Base-by-base conservation (phyloP, 2,797 vertebrate genomes). In the Sibirionetta formosa region DNA sequence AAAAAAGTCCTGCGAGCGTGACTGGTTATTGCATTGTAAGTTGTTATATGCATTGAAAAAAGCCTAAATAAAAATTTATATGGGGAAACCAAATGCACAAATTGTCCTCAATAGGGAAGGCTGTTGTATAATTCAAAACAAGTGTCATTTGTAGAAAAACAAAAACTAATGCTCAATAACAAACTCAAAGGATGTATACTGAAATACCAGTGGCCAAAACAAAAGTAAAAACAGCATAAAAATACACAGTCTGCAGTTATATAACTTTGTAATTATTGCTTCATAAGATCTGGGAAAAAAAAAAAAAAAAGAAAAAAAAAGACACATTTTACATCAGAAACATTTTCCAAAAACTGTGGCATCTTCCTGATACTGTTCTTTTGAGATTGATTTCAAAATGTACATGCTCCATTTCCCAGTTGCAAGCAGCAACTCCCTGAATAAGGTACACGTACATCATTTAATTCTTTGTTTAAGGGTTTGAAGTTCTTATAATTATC, bases 201-300 rank as follows among this genome's bases (percentile, higher is more conserved):
- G 51, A 79, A 90, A 87, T 44, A 89, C 2, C 17, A 79, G 35
- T 14, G 44, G 7, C 16, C 12, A 78, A 86, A 38, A 71, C 5
- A 81, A 92, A 78, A 53, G 19, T 70, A 81, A 91, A 90, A 82
- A 82, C 31, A 84, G 22, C 31, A 78, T 19, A 86, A 91, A 88
- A 86, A 85, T 57, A 61, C 7, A 61, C 1, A 63, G 11, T 82
- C 18, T 83, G n/a, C 36, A 48, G 22, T 71, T 94, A 72, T 42
- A 36, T 56, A 1, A 2, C 36, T 60, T 81, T 54, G 31, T 69
- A 44, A 64, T 56, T 54, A 68, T 58, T 79, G 76, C 22, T 78
- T 90, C 16, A 7, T 69, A 51, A 82, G 9, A 58, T 68, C 66
- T 91, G 24, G 69, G 42, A 77, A 91, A 64, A 11, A 64, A 11